Base-by-base conservation (phyloP, 53 echinoderm and acorn worm species). In the Holothuria leucospilota region DNA sequence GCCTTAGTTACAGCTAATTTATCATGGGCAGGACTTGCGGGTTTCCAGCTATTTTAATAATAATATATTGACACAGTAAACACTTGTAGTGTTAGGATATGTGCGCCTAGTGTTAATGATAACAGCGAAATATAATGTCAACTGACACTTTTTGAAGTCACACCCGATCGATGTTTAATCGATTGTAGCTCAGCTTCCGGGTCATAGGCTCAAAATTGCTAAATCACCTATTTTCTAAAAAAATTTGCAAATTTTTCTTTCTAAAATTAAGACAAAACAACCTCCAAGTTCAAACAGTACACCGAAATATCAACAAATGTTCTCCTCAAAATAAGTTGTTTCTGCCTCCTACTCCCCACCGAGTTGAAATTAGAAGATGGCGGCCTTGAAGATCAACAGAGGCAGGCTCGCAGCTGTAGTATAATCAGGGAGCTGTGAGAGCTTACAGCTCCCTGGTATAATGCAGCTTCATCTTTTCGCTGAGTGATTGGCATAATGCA, bases 71-170 rank as follows among this genome's bases (percentile, higher is more conserved):
- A 38, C 42, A 23, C 29, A 39, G 46, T 41, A 23, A 72, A 72
- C 72, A 72, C 72, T 39, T 41, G 46, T 72, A 72, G 46, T 46
- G 72, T 72, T 72, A 72, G 72, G 72, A 39, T 72, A 72, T 49
- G 34, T 41, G 72, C 72, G 72, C 72, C 72, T 72, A 72, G 72
- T 72, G 72, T 72, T 72, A 72, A 23, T 72, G 72, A 46, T 41
- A 72, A 46, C 72, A 39, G 72, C 72, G 49, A 72, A 39, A 39
- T 39, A 72, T n/a, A 72, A 72, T 46, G 46, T 39, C 72, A 72
- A 72, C 72, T 42, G 72, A 72, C 72, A 72, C 72, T 72, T 72
- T 70, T 72, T 46, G 72, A 72, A 72, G 72, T 72, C 72, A 72
- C 72, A 72, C 72, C 72, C 72, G 72, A 72, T 72, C 72, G 23